Evolutionary conservation across 2,113 vertebrate species (phyloP).

Genomic region (Sorex fumeus): DNA sequence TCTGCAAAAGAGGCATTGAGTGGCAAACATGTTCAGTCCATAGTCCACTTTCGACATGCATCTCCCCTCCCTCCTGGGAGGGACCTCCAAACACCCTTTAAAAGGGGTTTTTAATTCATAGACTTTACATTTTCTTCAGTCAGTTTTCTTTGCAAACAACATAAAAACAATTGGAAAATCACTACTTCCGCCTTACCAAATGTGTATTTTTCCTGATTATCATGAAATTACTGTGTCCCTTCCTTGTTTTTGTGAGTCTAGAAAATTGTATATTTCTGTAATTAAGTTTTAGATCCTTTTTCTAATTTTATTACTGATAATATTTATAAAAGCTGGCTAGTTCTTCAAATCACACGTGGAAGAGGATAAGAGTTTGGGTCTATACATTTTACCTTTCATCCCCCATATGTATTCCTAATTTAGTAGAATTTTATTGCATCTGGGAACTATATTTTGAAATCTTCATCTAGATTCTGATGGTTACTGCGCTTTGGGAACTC

Average conservation of each 20-base stretch:
- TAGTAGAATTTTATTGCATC: background rate
- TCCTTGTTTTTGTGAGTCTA: background rate
- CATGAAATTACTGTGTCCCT: background rate
- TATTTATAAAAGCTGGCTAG: slow-evolving; percentile 21
- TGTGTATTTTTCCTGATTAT: background rate
- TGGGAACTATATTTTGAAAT: background rate
- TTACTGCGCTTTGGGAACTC: background rate
- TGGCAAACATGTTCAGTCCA: no score
- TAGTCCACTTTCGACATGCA: no score
- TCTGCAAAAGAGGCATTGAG: no score
- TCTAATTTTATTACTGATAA: slow-evolving; percentile 39
- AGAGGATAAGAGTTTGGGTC: background rate
- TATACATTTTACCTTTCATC: background rate
- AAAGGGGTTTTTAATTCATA: background rate
- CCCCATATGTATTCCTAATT: slow-evolving; percentile 14
- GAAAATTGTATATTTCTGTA: slow-evolving; percentile 9
- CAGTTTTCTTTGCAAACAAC: background rate
- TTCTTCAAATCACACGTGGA: slow-evolving; percentile 23
- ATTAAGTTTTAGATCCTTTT: slow-evolving; percentile 44
- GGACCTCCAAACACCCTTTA: no score
- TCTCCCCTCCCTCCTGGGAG: no score
- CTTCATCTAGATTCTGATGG: slow-evolving; percentile 5
- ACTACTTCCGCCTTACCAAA: background rate
- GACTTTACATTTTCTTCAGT: background rate
- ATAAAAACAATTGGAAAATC: background rate